A percentile compares a stretch with the other conserved stretches of the same genome.
Conservation (phyloP, 1,140 invertebrate genomes). For the Wasmannia auropunctata region DNA sequence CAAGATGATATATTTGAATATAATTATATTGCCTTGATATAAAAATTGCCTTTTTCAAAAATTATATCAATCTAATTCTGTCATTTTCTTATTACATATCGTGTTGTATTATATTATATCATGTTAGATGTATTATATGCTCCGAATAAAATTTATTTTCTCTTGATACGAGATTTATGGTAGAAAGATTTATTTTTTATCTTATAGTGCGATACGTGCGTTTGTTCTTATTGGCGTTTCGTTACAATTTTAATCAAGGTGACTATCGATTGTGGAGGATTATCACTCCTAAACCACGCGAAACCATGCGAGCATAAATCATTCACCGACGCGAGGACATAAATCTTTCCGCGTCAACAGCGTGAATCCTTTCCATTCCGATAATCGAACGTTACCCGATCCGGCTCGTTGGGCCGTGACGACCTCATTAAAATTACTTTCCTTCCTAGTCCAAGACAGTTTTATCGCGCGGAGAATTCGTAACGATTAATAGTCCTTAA, state of each 20-base stretch:
- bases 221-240: not conserved
- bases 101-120: not conserved
- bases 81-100: not conserved
- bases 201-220: not conserved
- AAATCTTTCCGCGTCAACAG: slow-evolving; percentile 33
- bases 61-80: not conserved
- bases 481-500: slow-evolving; percentile 39
- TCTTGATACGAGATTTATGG: not conserved
- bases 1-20: not conserved
- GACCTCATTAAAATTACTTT: slow-evolving; percentile 61
- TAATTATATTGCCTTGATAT: not conserved
- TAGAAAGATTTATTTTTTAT: not conserved
- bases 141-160: not conserved
- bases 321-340: slow-evolving; percentile 47
- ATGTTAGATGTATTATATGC: not conserved
- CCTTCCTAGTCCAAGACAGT: slow-evolving; percentile 24
- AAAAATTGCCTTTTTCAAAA: not conserved
- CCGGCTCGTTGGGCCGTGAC: slow-evolving; percentile 7
- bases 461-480: slow-evolving; percentile 33
- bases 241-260: slow-evolving; percentile 46
- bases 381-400: slow-evolving; percentile 35
- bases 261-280: slow-evolving; percentile 34
- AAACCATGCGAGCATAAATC: slow-evolving; percentile 51
- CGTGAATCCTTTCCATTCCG: slow-evolving; percentile 55
- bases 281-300: slow-evolving; percentile 41